phyloP scores from a whole-genome alignment of 2,888 invertebrate genomes.

The Cosmia pyralina region DNA sequence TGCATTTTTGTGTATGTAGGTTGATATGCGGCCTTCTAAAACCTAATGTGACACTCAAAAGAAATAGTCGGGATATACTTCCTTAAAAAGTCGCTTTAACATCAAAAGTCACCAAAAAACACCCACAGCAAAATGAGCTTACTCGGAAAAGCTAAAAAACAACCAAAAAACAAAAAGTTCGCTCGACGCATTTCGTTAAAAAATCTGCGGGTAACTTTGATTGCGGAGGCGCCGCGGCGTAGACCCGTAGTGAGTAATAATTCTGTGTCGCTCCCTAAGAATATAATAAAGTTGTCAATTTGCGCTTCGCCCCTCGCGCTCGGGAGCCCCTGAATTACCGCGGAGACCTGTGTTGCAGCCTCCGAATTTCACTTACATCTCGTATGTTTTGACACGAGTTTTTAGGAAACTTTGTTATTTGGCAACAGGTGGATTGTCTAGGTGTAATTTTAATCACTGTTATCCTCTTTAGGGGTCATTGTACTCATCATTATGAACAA shows the following conservation, averaged over 20 bases:
- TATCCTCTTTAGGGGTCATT: too few relatives aligned
- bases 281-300: slow-evolving; percentile 78
- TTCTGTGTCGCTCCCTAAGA: slow-evolving; percentile 65
- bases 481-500: too few relatives aligned
- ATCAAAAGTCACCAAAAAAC: slow-evolving; percentile 19
- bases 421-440: slow-evolving; percentile 39
- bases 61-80: background rate
- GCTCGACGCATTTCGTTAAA: slow-evolving; percentile 51
- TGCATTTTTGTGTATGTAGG: background rate
- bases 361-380: slow-evolving; percentile 50
- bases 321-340: slow-evolving; percentile 61
- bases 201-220: slow-evolving; percentile 63
- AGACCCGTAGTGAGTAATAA: slow-evolving; percentile 59
- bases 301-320: slow-evolving; percentile 65
- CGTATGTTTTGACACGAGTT: slow-evolving; percentile 36
- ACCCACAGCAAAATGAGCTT: slow-evolving; percentile 40
- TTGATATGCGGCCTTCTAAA: background rate
- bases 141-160: slow-evolving; percentile 30
- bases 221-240: slow-evolving; percentile 56
- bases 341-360: slow-evolving; percentile 37
- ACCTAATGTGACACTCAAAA: background rate
- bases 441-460: too few relatives aligned
- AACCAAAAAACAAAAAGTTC: slow-evolving; percentile 27
- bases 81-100: slow-evolving; percentile 22
- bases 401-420: slow-evolving; percentile 21